Base-by-base conservation (phyloP, 2,888 invertebrate species). In the Torymus texanus region DNA sequence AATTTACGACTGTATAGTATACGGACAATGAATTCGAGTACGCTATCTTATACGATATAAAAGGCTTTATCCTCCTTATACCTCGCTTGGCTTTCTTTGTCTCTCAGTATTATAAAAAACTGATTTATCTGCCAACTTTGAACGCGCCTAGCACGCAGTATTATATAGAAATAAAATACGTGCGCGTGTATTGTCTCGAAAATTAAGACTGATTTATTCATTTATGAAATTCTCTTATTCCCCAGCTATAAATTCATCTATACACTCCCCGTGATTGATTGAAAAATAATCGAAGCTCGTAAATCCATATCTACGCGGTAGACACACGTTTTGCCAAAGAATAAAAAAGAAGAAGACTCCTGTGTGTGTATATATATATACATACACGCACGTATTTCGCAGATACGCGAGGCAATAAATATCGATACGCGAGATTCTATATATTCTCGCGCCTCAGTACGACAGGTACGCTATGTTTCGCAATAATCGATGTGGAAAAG, bases 151-250 rank as follows among this genome's bases (percentile, higher is more conserved):
- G 63, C 29, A 29, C 29, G 3, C 29, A 3, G 4, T 29, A 29
- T 5, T 29, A 29, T 56, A 76, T 56, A 58, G 14, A 70, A 62
- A 76, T 63, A 65, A 70, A 70, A 70, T 0, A 58, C 13, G 63
- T 2, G 29, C 24, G 24, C 29, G 29, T 5, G 29, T 55, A 62
- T 70, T 67, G 62, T 76, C 70, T 76, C 24, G 63, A 51, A 62
- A 76, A 70, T 75, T 63, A 70, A 61, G 56, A 63, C 58, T 76
- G 76, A 70, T 76, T 76, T 76, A 76, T 70, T 63, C 63, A 56
- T 63, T 29, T 70, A 24, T 70, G 56, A 70, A 76, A 70, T 21
- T 75, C 53, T 16, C 29, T 29, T 18, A 24, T 29, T 29, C 3
- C 29, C 29, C 29, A 5, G 3, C n/a, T 56, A 50, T 62, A 56